Conservation (phyloP, 2,797 vertebrate genomes). For the Buphagus erythrorhynchus region DNA sequence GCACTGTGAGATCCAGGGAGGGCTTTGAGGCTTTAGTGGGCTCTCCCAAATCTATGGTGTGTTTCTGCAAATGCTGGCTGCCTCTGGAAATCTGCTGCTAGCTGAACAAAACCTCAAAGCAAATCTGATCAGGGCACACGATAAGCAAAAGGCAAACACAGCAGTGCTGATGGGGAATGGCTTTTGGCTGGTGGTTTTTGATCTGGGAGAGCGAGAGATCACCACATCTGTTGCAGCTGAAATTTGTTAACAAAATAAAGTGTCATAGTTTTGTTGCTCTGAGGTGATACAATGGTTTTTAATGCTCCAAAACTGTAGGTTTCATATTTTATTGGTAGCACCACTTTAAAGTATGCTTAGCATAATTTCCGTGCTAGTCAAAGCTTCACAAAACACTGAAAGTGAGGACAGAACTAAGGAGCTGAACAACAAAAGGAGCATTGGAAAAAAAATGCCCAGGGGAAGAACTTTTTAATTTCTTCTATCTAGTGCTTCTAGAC, state of each 20-base stretch:
- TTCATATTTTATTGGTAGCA: background rate
- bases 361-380: conserved; percentile 25
- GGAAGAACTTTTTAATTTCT: conserved; percentile 15
- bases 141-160: background rate
- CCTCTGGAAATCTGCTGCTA: background rate
- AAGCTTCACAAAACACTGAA: conserved; percentile 9
- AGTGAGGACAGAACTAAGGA: conserved; percentile 25
- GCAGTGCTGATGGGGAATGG: background rate
- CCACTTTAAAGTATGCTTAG: background rate
- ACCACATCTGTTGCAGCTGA: background rate
- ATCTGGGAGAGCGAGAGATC: background rate
- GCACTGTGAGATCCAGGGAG: background rate
- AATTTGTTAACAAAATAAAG: background rate
- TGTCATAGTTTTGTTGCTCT: background rate
- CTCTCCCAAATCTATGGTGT: background rate
- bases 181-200: background rate
- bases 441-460: background rate
- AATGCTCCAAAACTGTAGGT: background rate
- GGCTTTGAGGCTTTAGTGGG: background rate
- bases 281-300: background rate
- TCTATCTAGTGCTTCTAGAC: background rate
- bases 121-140: background rate
- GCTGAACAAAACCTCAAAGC: background rate
- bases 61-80: background rate
- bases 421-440: conserved; percentile 1